Conservation (phyloP, 2,113 vertebrate species). For the Thalassoma bifasciatum region DNA sequence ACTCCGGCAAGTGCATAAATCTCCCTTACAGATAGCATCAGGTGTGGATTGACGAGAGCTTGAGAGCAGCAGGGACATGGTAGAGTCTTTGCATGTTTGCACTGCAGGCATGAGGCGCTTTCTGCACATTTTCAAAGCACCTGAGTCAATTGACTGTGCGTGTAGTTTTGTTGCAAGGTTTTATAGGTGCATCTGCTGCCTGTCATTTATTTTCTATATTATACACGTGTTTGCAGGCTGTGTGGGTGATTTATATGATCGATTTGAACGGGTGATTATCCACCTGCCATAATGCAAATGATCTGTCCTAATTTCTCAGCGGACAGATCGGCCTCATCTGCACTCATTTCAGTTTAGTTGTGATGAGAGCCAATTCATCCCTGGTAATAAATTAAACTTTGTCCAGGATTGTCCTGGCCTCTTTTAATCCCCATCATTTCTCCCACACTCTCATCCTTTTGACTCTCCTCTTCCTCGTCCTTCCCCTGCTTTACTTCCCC, state of each 20-base stretch:
- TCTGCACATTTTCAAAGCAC: conserved; percentile 51
- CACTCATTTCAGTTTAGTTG: conserved; percentile 9
- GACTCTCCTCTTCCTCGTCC: conserved; percentile 37
- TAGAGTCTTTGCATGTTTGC: conserved; percentile 60
- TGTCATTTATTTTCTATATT: conserved; percentile 56
- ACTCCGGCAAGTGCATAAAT: conserved; percentile 82
- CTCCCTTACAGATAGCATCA: conserved; percentile 83
- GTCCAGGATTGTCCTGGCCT: conserved; percentile 48
- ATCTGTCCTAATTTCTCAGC: conserved; percentile 55
- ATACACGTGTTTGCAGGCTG: conserved; percentile 48
- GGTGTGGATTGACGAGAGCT: conserved; percentile 72
- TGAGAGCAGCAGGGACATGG: conserved; percentile 46
- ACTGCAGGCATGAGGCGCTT: conserved; percentile 46
- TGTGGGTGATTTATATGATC: conserved; percentile 50
- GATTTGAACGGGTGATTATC: conserved; percentile 67
- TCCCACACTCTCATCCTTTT: conserved; percentile 62
- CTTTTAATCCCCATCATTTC: conserved; percentile 67
- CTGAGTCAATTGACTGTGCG: conserved; percentile 51
- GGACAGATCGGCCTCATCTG: conserved; percentile 43
- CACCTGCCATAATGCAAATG: conserved; percentile 64
- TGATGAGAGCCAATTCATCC: conserved; percentile 34
- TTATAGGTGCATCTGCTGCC: conserved; percentile 65
- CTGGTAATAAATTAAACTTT: conserved; percentile 45
- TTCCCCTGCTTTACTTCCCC: conserved; percentile 16
- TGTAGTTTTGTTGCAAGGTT: conserved; percentile 48